Evolutionary conservation across 2,888 invertebrate genomes (phyloP), one percentile per base, ranked within the genome.

Genomic region (Geotrupes spiniger): DNA sequence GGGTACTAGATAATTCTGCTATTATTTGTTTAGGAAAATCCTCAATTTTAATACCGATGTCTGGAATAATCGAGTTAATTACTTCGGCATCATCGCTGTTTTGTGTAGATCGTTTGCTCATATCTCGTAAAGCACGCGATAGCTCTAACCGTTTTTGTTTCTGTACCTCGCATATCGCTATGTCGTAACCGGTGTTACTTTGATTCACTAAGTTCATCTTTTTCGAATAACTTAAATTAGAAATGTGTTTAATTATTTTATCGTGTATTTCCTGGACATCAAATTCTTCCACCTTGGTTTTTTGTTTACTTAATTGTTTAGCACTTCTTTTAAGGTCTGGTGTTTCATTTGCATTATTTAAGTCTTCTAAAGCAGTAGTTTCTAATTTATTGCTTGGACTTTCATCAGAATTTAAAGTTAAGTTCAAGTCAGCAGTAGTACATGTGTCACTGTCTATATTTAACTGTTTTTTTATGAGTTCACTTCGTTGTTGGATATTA

Each of bases 1-100:
- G 59, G 12, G 64, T 65, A 38, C 54, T 58, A 17, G 65, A 65
- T 10, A 72, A 56, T 46, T 66, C 60, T 52, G 64, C 62, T 38
- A 72, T 70, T 11, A 71, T 51, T 54, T 69, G 65, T 29, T 55
- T 51, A 5, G 72, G 72, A 36, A 73, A 52, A 44, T 69, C 65
- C 53, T 71, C 68, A 45, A 73, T 60, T 60, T 69, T 65, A 36
- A 72, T 66, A 12, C 66, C 70, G 46, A 72, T 65, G 57, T 73
- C 72, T 6, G 73, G 71, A 42, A 71, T 69, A 29, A 73, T 69
- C 0, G 68, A 61, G 57, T 69, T 67, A 36, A 69, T 65, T 41
- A 63, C 56, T 44, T 69, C 61, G 33, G 56, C 63, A 44, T 64
- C 61, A 11, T 55, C 50, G 17, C 49, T 56, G 29, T 62, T 45